A percentile compares a stretch with the other conserved stretches of the same genome.
Evolutionary conservation across 1,140 invertebrate genomes (phyloP).

Genomic region (Achroia grisella): DNA sequence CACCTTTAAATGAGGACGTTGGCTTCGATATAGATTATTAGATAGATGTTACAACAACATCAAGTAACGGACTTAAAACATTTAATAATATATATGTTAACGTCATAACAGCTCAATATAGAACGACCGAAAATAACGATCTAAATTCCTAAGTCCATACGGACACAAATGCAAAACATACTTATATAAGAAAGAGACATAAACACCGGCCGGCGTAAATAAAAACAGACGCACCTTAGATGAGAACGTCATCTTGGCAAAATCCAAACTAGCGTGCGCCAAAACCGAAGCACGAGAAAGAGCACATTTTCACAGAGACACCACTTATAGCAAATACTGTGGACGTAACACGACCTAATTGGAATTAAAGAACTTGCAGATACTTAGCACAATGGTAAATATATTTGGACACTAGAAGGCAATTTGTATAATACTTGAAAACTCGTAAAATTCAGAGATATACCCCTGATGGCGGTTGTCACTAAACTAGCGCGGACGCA

Average conservation of each 20-base stretch:
- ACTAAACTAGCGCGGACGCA: conserved; percentile 10
- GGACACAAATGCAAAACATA: background rate
- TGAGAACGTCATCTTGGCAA: conserved; percentile 17
- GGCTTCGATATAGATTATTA: background rate
- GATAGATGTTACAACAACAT: background rate
- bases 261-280: conserved; percentile 10
- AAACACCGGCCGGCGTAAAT: conserved; percentile 10
- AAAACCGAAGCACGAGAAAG: conserved; percentile 12
- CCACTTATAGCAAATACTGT: background rate
- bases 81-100: background rate
- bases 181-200: background rate
- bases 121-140: background rate
- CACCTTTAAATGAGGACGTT: too few relatives aligned
- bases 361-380: background rate
- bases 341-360: background rate
- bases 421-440: background rate
- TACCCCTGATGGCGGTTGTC: background rate
- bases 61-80: background rate
- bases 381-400: background rate
- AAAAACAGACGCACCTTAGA: conserved; percentile 30
- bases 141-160: background rate
- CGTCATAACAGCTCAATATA: background rate
- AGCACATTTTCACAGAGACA: conserved; percentile 6
- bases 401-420: background rate
- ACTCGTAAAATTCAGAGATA: conserved; percentile 1